A percentile compares a stretch with the other conserved stretches of the same genome.
Conservation (phyloP, 2,797 vertebrate genomes). For the Phrynocephalus vlangalii region DNA sequence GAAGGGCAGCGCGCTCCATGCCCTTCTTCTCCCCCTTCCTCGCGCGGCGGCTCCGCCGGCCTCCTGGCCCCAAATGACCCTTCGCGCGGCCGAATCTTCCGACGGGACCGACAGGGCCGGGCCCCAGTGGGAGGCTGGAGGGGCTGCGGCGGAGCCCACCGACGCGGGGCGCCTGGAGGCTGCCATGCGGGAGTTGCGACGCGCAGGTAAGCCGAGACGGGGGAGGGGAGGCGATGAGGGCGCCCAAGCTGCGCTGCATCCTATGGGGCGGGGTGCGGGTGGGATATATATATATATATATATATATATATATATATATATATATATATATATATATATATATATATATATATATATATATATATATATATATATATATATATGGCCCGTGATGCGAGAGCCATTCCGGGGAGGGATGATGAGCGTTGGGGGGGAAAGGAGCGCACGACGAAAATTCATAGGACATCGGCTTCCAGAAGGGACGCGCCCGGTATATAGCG, state of each 20-base stretch:
- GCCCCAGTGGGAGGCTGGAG: conserved; percentile 44
- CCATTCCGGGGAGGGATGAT: neutral
- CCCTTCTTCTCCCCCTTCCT: neutral
- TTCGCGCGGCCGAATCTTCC: conserved; percentile 69
- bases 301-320: too few species aligned
- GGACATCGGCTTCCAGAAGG: neutral
- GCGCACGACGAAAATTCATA: neutral
- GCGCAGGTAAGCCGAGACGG: conserved; percentile 58
- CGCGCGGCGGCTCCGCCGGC: neutral
- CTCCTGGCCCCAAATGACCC: conserved; percentile 65
- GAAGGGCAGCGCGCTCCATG: neutral
- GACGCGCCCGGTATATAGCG: neutral
- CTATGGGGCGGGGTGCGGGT: too few species aligned
- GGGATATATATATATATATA: too few species aligned
- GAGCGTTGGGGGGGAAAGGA: neutral
- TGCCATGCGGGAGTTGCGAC: conserved; percentile 67
- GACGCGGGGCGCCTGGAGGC: conserved; percentile 57
- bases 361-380: too few species aligned
- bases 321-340: too few species aligned
- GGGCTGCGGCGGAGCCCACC: conserved; percentile 37
- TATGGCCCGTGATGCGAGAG: neutral
- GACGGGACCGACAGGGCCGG: conserved; percentile 70
- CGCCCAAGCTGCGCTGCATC: too few species aligned
- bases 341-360: too few species aligned
- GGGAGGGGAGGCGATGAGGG: too few species aligned